Conservation (phyloP, 2,797 vertebrate genomes). For the Gymnoscopelus microlampas region DNA sequence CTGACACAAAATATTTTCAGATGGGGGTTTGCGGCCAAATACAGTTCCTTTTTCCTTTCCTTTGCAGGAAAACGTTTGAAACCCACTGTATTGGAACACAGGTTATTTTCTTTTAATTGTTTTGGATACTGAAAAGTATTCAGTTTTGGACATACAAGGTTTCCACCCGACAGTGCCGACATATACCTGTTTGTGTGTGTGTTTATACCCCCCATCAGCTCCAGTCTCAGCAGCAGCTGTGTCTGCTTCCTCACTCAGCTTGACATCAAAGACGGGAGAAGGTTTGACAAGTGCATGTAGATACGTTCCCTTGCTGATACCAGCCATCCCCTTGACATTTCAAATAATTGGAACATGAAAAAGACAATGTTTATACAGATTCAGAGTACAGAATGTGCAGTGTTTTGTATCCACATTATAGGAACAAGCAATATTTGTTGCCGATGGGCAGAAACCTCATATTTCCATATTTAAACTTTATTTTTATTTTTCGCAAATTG, state of each 20-base stretch:
- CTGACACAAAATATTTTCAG: too few species aligned
- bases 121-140: too few species aligned
- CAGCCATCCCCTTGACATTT: constrained; percentile 73
- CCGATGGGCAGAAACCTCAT: too few species aligned
- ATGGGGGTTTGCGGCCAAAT: too few species aligned
- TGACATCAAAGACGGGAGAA: constrained; percentile 71
- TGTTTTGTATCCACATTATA: constrained; percentile 69
- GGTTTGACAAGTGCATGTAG: constrained; percentile 67
- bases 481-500: constrained; percentile 10
- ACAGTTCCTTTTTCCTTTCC: too few species aligned
- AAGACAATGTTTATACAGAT: constrained; percentile 77
- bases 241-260: constrained; percentile 52
- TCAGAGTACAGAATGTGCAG: constrained; percentile 73
- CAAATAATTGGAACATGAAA: constrained; percentile 76
- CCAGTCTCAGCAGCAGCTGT: constrained; percentile 35
- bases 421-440: constrained; percentile 62
- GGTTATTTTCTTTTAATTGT: too few species aligned
- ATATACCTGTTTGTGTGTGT: constrained; percentile 31
- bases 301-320: constrained; percentile 62
- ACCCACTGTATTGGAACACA: too few species aligned
- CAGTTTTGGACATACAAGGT: too few species aligned
- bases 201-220: constrained; percentile 29
- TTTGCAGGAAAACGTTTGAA: too few species aligned
- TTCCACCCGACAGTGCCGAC: too few species aligned
- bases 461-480: background rate